Base-by-base conservation (phyloP, 2,888 invertebrate species). In the Pollenia amentaria region DNA sequence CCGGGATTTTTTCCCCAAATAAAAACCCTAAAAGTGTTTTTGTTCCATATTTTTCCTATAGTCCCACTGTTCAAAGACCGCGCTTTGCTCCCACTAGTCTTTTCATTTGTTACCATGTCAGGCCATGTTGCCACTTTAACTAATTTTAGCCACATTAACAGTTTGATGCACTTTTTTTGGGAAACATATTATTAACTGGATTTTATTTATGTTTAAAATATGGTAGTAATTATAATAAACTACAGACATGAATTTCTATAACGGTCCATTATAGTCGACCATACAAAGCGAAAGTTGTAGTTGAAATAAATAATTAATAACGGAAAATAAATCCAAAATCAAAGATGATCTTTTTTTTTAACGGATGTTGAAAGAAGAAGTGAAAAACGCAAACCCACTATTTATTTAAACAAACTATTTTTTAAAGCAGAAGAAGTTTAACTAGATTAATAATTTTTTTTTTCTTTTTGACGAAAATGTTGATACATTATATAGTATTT, bases 221-320 rank as follows among this genome's bases (percentile, higher is more conserved):
- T 55, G 16, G 12, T 12, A 14, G 29, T 18, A 8, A 18, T 38
- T 51, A 21, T 21, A 21, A 21, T 14, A 40, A 8, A 14, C 3
- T 29, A 0, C n/a, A 16, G n/a, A 65, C 48, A 48, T 18, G 38
- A 3, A 29, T 64, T 73, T 73, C 60, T 75, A 40, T 73, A 75
- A 62, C 62, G 7, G 73, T 16, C 38, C 46, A 64, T 62, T 2
- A 12, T 9, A 11, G 10, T 12, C 21, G 51, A 38, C n/a, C 14
- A 46, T 65, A 3, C 67, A 57, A 69, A 57, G 69, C 78, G 67
- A 78, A 78, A 78, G 57, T 40, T 18, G 16, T 40, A 2, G 18
- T 69, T 40, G 18, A 48, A 69, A 18, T 57, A 57, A 44, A 14
- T 77, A 38, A 77, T 57, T 51, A 53, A 73, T 42, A 29, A 44